phyloP scores from a whole-genome alignment of 2,888 invertebrate species.

The Apeira syringaria region DNA sequence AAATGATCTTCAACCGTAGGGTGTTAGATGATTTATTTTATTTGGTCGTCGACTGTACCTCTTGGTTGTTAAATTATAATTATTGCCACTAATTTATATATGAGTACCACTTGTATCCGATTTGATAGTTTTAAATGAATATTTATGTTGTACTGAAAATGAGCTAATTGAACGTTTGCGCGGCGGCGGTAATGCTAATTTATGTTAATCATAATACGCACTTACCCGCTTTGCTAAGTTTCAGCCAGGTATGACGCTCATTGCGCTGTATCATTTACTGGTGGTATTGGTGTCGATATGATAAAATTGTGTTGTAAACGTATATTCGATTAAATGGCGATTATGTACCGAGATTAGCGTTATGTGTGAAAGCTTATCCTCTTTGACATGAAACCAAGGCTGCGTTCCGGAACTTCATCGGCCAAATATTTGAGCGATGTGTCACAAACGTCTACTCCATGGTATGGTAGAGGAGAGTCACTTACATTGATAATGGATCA shows the following conservation, averaged over 20 bases:
- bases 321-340: background rate
- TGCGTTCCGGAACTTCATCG: no score
- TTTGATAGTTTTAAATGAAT: constrained; percentile 39
- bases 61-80: background rate
- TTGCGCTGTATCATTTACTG: constrained; percentile 20
- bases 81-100: background rate
- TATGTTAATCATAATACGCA: constrained; percentile 40
- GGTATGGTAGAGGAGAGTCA: no score
- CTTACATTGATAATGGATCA: no score
- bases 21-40: no score
- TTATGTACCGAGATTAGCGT: constrained; percentile 6
- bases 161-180: constrained; percentile 24
- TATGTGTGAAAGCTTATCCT: constrained; percentile 12
- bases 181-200: no score
- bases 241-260: constrained; percentile 17
- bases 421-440: no score
- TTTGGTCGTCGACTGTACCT: background rate
- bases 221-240: constrained; percentile 28
- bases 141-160: constrained; percentile 42
- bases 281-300: constrained; percentile 25
- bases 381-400: no score
- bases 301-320: no score
- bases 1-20: no score
- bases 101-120: background rate
- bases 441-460: no score